phyloP scores from a whole-genome alignment of 2,797 vertebrate genomes.

The Pseudopleuronectes americanus region DNA sequence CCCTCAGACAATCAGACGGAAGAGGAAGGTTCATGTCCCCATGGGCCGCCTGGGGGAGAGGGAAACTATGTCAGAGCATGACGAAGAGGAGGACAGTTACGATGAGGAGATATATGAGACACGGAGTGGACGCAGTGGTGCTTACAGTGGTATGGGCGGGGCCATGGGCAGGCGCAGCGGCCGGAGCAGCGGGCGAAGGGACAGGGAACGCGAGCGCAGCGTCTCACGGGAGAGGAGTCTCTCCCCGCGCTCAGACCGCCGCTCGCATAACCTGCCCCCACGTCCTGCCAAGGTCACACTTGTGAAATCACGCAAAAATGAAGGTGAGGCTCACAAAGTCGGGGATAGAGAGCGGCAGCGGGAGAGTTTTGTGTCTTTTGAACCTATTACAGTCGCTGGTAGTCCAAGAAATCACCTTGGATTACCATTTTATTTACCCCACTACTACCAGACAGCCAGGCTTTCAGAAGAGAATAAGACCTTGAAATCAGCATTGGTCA shows the following conservation, averaged over 20 bases:
- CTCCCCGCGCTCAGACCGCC: slow-evolving; percentile 93
- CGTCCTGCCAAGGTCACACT: slow-evolving; percentile 97
- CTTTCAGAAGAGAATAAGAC: slow-evolving; percentile 57
- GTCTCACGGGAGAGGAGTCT: slow-evolving; percentile 93
- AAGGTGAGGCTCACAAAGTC: slow-evolving; percentile 90
- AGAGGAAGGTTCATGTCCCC: slow-evolving; percentile 96
- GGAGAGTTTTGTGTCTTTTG: background rate
- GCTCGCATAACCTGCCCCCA: slow-evolving; percentile 91
- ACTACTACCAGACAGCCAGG: slow-evolving; percentile 28
- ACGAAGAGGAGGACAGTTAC: slow-evolving; percentile 96
- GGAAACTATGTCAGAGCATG: slow-evolving; percentile 93
- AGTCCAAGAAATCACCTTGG: slow-evolving; percentile 37
- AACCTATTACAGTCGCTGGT: background rate
- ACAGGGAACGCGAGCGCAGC: slow-evolving; percentile 88
- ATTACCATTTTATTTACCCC: slow-evolving; percentile 24
- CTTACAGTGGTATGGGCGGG: slow-evolving; percentile 84
- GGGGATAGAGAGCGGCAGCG: slow-evolving; percentile 29
- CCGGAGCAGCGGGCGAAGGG: slow-evolving; percentile 75
- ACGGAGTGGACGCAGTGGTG: slow-evolving; percentile 85
- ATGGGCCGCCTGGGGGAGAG: slow-evolving; percentile 90
- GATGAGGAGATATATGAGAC: slow-evolving; percentile 95
- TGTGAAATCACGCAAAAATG: slow-evolving; percentile 97
- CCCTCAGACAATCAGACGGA: slow-evolving; percentile 93
- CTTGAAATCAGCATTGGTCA: slow-evolving; percentile 64
- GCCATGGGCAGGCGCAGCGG: slow-evolving; percentile 87